Conservation (phyloP, 2,113 vertebrate species). For the Cettia cetti region DNA sequence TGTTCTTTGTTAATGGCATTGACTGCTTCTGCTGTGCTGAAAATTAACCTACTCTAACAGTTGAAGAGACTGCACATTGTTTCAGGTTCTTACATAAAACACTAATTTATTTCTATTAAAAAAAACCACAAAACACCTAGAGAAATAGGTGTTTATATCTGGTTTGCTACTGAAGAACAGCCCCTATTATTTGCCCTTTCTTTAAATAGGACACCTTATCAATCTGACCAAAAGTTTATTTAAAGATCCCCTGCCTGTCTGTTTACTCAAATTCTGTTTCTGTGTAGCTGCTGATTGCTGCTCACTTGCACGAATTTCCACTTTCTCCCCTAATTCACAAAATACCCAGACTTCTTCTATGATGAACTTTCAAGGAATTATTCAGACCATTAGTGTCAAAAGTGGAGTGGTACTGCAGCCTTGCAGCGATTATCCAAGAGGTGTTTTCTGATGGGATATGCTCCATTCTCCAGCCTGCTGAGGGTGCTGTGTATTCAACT, state of each 20-base stretch:
- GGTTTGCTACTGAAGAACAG: neutral
- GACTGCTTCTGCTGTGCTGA: neutral
- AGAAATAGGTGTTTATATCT: neutral
- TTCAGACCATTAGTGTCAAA: neutral
- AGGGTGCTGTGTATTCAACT: slow-evolving; percentile 18
- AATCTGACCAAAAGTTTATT: neutral
- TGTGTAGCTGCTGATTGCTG: neutral
- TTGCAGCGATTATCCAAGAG: neutral
- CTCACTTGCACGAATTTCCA: neutral
- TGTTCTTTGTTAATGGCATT: neutral
- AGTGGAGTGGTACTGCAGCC: neutral
- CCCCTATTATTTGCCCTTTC: neutral
- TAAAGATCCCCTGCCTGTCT: neutral
- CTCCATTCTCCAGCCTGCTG: neutral
- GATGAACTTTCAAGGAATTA: neutral
- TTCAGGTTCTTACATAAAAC: neutral
- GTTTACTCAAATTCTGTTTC: neutral
- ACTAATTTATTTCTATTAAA: neutral
- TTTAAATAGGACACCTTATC: neutral
- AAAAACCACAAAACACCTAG: neutral
- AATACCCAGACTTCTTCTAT: neutral
- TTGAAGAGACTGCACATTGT: neutral
- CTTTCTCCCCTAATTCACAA: neutral
- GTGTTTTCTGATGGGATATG: neutral
- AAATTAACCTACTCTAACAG: neutral